Percentiles rank a stretch among this genome's conserved stretches.
phyloP scores from a whole-genome alignment of 2,888 invertebrate species.

The Lobophora halterata region DNA sequence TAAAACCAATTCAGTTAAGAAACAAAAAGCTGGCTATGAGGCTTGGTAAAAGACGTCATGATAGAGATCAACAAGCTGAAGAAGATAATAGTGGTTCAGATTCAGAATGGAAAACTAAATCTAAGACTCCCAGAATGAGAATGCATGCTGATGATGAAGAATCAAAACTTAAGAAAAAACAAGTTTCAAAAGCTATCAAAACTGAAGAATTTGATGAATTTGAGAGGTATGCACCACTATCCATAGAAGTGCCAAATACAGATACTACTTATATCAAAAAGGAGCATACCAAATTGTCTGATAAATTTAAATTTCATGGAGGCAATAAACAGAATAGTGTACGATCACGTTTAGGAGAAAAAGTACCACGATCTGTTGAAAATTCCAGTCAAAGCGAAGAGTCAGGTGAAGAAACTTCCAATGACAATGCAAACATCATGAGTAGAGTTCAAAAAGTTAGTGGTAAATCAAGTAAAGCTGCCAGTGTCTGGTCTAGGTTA shows the following conservation, averaged over 20 bases:
- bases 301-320: conserved; percentile 58
- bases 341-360: conserved; percentile 62
- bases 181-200: conserved; percentile 36
- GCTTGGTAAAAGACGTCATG: conserved; percentile 56
- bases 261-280: conserved; percentile 49
- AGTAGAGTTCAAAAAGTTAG: conserved; percentile 76
- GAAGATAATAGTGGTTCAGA: conserved; percentile 75
- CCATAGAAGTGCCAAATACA: conserved; percentile 67
- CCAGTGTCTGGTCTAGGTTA: conserved; percentile 81
- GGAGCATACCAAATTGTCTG: conserved; percentile 55
- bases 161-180: conserved; percentile 72
- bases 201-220: conserved; percentile 27
- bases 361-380: conserved; percentile 38
- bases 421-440: conserved; percentile 62
- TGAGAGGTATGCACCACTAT: conserved; percentile 61
- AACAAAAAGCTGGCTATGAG: conserved; percentile 67
- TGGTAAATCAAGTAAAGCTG: conserved; percentile 53
- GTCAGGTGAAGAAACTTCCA: conserved; percentile 53
- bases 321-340: conserved; percentile 37
- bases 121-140: conserved; percentile 87
- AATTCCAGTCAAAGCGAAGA: conserved; percentile 31
- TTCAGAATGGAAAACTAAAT: conserved; percentile 81
- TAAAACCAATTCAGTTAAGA: conserved; percentile 49
- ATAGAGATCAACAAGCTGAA: conserved; percentile 49
- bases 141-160: conserved; percentile 95